Percentiles rank a stretch among this genome's conserved stretches.
phyloP scores from a whole-genome alignment of 1,140 invertebrate species.

The Steinernema khuongi region DNA sequence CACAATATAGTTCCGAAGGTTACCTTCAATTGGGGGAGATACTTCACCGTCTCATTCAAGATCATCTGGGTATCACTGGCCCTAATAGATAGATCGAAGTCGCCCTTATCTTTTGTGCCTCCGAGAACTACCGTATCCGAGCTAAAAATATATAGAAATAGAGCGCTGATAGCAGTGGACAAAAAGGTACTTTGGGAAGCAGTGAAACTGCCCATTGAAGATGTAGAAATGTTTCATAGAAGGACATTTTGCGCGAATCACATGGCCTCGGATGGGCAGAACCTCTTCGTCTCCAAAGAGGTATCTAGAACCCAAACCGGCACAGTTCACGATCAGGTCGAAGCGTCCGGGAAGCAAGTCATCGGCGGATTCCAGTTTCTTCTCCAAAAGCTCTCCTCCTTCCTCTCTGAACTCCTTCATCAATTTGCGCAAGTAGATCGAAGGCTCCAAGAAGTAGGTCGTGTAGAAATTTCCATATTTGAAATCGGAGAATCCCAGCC shows the following conservation, averaged over 20 bases:
- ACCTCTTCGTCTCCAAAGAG: slow-evolving; percentile 73
- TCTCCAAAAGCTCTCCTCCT: slow-evolving; percentile 20
- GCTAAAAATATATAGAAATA: too few relatives aligned
- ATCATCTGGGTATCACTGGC: slow-evolving; percentile 67
- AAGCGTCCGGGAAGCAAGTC: slow-evolving; percentile 62
- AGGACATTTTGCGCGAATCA: slow-evolving; percentile 67
- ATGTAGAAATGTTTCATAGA: slow-evolving; percentile 27
- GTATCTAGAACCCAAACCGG: slow-evolving; percentile 73
- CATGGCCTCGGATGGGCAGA: slow-evolving; percentile 72
- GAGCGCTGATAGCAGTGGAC: too few relatives aligned
- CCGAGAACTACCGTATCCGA: slow-evolving; percentile 71
- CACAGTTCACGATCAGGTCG: slow-evolving; percentile 80
- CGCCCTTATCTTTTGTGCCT: slow-evolving; percentile 75
- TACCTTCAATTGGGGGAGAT: slow-evolving; percentile 25
- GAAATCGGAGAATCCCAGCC: background rate
- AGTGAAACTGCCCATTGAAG: slow-evolving; percentile 21
- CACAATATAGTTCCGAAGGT: background rate
- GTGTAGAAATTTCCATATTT: slow-evolving; percentile 43
- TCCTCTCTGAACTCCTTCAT: slow-evolving; percentile 26
- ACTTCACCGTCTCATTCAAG: slow-evolving; percentile 62
- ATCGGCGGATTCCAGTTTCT: slow-evolving; percentile 24
- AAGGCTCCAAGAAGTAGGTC: slow-evolving; percentile 37
- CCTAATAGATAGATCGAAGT: slow-evolving; percentile 68
- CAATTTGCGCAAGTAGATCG: slow-evolving; percentile 39
- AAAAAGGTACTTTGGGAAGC: slow-evolving; percentile 29